These are phyloP conservation scores for Fukomys damarensis DNA, from an alignment of 2,113 vertebrate species.

Conservation along the genomic window DNA sequence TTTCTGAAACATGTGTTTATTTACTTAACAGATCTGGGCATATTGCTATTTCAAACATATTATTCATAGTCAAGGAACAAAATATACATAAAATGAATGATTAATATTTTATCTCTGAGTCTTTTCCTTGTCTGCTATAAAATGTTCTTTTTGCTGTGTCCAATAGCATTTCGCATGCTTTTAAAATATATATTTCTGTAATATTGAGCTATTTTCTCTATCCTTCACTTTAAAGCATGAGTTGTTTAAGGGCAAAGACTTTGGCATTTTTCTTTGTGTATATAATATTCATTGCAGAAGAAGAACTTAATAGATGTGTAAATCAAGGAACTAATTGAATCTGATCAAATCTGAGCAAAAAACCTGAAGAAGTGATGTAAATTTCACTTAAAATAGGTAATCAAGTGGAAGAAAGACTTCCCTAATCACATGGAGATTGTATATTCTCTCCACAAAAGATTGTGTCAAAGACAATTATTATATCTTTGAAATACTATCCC, in stretches of 20 bases:
- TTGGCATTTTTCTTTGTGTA: constrained; percentile 46
- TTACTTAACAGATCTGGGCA: background rate
- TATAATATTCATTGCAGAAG: background rate
- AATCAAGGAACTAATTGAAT: constrained; percentile 59
- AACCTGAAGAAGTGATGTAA: constrained; percentile 50
- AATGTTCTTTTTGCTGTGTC: background rate
- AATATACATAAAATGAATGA: background rate
- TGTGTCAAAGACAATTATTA: constrained; percentile 54
- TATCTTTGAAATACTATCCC: constrained; percentile 51
- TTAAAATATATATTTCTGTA: background rate
- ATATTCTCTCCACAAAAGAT: constrained; percentile 58
- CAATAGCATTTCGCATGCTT: background rate
- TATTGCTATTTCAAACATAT: background rate
- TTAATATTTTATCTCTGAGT: background rate
- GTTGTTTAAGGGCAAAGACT: background rate
- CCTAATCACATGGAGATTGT: constrained; percentile 56
- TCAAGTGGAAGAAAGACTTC: constrained; percentile 63
- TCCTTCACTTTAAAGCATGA: background rate
- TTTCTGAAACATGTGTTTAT: background rate
- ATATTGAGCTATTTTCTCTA: background rate
- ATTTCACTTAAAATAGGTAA: constrained; percentile 73
- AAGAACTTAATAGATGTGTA: constrained; percentile 37
- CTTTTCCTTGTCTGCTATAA: background rate
- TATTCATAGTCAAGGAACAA: background rate
- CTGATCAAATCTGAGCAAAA: constrained; percentile 56